Conservation (phyloP, 2,797 vertebrate genomes). For the Alectoris magna region DNA sequence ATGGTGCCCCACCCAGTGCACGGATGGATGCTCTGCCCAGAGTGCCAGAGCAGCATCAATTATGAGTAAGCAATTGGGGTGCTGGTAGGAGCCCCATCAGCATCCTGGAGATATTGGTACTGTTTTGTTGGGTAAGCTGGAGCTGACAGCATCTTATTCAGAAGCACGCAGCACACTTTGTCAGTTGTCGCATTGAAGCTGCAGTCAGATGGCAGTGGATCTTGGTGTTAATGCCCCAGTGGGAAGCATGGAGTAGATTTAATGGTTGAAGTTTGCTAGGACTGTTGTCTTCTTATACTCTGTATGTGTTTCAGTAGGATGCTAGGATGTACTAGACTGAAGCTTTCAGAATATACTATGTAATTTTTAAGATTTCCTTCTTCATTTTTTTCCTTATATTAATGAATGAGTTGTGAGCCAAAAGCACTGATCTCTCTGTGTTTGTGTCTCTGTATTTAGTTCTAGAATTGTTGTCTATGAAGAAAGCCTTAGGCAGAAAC, state of each 20-base stretch:
- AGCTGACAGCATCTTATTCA: neutral
- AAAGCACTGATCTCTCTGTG: neutral
- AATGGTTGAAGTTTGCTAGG: neutral
- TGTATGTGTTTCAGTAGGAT: neutral
- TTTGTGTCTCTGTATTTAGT: neutral
- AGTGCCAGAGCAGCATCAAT: accelerated
- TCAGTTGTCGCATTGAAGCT: neutral
- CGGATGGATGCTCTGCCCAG: neutral
- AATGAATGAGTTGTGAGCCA: neutral
- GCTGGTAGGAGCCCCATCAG: neutral
- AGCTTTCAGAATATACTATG: accelerated
- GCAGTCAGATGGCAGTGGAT: accelerated
- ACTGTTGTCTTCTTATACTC: neutral
- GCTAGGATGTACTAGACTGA: neutral
- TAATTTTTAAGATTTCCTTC: neutral
- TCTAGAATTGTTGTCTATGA: neutral
- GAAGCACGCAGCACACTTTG: accelerated
- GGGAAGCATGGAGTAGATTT: neutral
- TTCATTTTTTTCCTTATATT: neutral
- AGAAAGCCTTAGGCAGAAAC: neutral
- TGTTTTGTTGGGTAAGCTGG: neutral
- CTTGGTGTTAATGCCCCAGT: neutral
- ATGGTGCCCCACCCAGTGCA: neutral
- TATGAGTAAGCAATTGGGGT: neutral
- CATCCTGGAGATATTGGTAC: neutral